These are phyloP conservation scores for Semaprochilodus insignis DNA, from an alignment of 2,797 vertebrate species.

Conservation along the genomic window DNA sequence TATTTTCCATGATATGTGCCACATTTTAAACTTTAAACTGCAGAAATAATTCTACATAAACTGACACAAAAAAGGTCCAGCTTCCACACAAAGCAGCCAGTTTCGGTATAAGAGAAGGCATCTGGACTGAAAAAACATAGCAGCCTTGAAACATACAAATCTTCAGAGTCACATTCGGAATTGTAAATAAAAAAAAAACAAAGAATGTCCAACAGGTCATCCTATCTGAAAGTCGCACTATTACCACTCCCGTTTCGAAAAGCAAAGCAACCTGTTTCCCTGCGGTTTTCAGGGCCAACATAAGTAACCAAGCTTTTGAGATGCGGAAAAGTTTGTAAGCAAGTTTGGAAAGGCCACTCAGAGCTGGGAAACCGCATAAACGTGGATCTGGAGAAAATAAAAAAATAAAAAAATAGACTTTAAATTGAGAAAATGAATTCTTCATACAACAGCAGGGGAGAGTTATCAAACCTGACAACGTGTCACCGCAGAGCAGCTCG, in stretches of 20 bases:
- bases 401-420: not conserved
- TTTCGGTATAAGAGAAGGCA: no score
- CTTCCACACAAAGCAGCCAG: no score
- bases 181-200: no score
- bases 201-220: no score
- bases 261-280: not conserved
- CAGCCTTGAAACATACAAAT: no score
- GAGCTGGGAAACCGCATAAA: not conserved
- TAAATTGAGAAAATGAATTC: conserved; percentile 17
- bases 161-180: no score
- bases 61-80: no score
- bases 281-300: not conserved
- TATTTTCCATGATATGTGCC: no score
- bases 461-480: conserved; percentile 10
- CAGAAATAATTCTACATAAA: no score
- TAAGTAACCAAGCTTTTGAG: not conserved
- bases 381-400: not conserved
- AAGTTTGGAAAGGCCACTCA: not conserved
- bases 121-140: no score
- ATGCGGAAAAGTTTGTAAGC: not conserved
- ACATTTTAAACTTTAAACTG: no score
- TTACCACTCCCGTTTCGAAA: not conserved
- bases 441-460: not conserved
- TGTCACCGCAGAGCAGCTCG: not conserved
- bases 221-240: no score